A percentile compares a stretch with the other conserved stretches of the same genome.
Conservation (phyloP, 1,140 invertebrate genomes). For the Eulimnadia texana region DNA sequence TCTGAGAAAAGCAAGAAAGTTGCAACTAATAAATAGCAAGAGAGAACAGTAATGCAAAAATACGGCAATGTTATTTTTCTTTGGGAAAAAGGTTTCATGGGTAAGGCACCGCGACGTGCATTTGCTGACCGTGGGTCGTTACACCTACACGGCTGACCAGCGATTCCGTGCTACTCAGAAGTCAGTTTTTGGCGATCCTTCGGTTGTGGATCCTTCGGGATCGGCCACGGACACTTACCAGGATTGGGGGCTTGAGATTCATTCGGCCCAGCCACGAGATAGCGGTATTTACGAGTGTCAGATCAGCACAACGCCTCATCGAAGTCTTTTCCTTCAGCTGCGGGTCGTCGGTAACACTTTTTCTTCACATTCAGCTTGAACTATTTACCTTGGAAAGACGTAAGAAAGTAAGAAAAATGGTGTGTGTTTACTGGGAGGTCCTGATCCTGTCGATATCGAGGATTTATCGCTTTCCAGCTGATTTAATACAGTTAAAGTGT, state of each 20-base stretch:
- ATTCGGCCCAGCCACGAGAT: constrained; percentile 65
- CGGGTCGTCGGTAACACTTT: constrained; percentile 57
- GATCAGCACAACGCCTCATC: constrained; percentile 72
- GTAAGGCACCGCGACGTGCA: constrained; percentile 72
- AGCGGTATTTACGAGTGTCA: constrained; percentile 78
- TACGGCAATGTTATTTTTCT: too few species aligned
- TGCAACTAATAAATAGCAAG: too few species aligned
- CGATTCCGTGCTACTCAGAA: constrained; percentile 65
- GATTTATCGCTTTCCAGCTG: too few species aligned
- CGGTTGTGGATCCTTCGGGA: background rate
- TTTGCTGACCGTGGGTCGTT: constrained; percentile 68
- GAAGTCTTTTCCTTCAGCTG: constrained; percentile 71
- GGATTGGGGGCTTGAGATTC: constrained; percentile 79
- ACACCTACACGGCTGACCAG: constrained; percentile 82
- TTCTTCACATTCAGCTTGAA: background rate
- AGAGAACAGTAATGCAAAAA: too few species aligned
- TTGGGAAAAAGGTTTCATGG: constrained; percentile 17
- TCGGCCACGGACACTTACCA: constrained; percentile 36
- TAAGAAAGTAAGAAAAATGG: background rate
- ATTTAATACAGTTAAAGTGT: too few species aligned
- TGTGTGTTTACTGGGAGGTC: background rate
- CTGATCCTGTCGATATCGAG: background rate
- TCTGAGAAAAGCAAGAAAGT: too few species aligned
- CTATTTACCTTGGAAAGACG: background rate
- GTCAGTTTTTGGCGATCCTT: constrained; percentile 7